A percentile compares a stretch with the other conserved stretches of the same genome.
phyloP scores from a whole-genome alignment of 2,113 vertebrate species.

The Antigone vipio region DNA sequence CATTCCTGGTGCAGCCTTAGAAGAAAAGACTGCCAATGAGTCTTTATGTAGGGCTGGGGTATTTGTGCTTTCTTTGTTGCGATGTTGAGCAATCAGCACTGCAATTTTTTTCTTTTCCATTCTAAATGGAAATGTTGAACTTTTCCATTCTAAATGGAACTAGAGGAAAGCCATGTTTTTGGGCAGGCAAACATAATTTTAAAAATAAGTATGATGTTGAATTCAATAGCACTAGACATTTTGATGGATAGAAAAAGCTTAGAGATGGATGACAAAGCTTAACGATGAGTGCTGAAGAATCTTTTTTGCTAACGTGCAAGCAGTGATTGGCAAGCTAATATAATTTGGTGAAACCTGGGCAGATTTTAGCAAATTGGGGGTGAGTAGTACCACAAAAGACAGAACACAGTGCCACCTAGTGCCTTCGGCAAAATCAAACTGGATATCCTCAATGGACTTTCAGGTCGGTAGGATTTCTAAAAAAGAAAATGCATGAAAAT shows the following conservation, averaged over 20 bases:
- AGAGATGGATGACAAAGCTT: neutral
- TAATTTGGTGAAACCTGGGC: neutral
- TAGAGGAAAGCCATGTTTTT: neutral
- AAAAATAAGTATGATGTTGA: neutral
- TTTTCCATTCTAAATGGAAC: neutral
- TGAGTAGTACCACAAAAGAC: neutral
- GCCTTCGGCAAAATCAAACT: neutral
- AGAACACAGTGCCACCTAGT: slow-evolving; percentile 52
- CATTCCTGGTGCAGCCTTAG: neutral
- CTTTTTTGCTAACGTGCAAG: neutral
- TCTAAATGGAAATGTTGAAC: neutral
- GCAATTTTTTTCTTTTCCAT: neutral
- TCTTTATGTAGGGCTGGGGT: neutral
- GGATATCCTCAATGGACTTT: too few relatives aligned
- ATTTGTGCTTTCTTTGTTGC: neutral
- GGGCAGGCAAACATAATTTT: neutral
- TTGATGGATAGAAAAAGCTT: neutral
- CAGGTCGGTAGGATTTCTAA: neutral
- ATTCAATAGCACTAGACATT: neutral
- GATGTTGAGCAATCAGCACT: neutral
- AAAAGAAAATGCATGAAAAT: neutral
- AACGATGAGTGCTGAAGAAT: neutral
- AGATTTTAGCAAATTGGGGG: neutral
- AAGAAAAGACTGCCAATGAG: neutral
- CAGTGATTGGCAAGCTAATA: neutral